Percentiles rank a stretch among this genome's conserved stretches.
Conservation (phyloP, 2,888 invertebrate genomes). For the Chelonus formosanus region DNA sequence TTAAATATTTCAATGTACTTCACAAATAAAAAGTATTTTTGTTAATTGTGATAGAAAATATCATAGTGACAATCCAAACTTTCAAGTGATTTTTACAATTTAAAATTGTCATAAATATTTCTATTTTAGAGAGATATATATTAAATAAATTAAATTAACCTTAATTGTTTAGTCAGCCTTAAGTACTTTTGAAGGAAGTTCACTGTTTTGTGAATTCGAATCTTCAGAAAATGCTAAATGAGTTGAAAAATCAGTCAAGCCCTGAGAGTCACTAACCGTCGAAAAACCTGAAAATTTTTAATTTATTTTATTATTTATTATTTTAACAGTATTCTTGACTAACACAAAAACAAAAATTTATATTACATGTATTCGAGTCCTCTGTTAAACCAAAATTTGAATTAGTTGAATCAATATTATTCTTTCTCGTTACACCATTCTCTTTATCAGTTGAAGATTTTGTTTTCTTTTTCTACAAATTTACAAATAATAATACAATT, state of each 20-base stretch:
- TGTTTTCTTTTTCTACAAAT: slow-evolving; percentile 19
- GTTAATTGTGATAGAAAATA: too few species aligned
- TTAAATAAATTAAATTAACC: too few species aligned
- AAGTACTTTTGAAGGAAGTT: slow-evolving; percentile 79
- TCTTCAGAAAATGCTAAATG: slow-evolving; percentile 90
- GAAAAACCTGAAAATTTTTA: slow-evolving; percentile 77
- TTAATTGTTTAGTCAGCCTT: slow-evolving; percentile 74
- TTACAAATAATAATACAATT: not conserved
- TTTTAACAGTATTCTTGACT: too few species aligned
- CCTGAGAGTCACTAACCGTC: slow-evolving; percentile 89
- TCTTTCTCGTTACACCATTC: slow-evolving; percentile 76
- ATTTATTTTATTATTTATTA: slow-evolving; percentile 4
- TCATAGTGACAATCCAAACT: too few species aligned
- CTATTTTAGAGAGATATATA: too few species aligned
- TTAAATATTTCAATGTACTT: too few species aligned
- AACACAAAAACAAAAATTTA: slow-evolving; percentile 8
- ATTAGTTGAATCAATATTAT: slow-evolving; percentile 77
- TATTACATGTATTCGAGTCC: slow-evolving; percentile 90
- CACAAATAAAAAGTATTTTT: too few species aligned
- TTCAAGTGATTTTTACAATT: too few species aligned
- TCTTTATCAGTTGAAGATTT: slow-evolving; percentile 74
- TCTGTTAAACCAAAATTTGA: slow-evolving; percentile 87
- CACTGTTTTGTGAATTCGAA: slow-evolving; percentile 89
- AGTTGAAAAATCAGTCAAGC: slow-evolving; percentile 85
- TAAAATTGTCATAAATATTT: too few species aligned